Evolutionary conservation across 2,888 invertebrate species (phyloP).

Genomic region (Criorhina ranunculi): DNA sequence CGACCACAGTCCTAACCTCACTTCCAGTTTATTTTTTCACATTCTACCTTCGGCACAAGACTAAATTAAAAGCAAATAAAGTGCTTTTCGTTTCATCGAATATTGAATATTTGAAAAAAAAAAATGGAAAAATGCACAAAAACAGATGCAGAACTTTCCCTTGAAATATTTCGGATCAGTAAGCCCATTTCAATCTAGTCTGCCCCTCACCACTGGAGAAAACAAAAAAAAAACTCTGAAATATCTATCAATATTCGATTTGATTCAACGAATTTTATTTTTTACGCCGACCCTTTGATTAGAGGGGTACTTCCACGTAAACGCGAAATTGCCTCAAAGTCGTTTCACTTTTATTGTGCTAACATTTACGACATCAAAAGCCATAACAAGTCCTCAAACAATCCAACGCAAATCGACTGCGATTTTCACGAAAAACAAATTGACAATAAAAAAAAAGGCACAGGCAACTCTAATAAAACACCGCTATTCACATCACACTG

Average conservation of each 20-base stretch:
- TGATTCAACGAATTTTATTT: constrained; percentile 29
- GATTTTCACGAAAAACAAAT: constrained; percentile 39
- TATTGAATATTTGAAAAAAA: constrained; percentile 1
- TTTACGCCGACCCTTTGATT: constrained; percentile 8
- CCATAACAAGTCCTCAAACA: constrained; percentile 36
- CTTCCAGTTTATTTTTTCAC: background rate
- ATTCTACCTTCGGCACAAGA: constrained; percentile 1
- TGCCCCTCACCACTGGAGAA: background rate
- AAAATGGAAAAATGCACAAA: too few species aligned
- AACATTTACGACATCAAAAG: constrained; percentile 43
- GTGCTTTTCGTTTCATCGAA: constrained; percentile 12
- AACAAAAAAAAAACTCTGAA: background rate
- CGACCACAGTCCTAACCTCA: too few species aligned
- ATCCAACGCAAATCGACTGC: constrained; percentile 40
- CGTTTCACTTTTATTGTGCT: constrained; percentile 50
- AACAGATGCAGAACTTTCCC: too few species aligned
- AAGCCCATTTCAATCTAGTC: background rate
- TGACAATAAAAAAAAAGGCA: constrained; percentile 37
- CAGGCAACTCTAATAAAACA: constrained; percentile 45
- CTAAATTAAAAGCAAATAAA: background rate
- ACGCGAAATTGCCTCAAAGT: constrained; percentile 46
- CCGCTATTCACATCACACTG: constrained; percentile 28
- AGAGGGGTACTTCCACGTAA: constrained; percentile 27
- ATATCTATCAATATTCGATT: constrained; percentile 23
- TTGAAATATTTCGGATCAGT: too few species aligned